Evolutionary conservation across 2,113 vertebrate genomes (phyloP).

Genomic region (Bubalus kerabau): DNA sequence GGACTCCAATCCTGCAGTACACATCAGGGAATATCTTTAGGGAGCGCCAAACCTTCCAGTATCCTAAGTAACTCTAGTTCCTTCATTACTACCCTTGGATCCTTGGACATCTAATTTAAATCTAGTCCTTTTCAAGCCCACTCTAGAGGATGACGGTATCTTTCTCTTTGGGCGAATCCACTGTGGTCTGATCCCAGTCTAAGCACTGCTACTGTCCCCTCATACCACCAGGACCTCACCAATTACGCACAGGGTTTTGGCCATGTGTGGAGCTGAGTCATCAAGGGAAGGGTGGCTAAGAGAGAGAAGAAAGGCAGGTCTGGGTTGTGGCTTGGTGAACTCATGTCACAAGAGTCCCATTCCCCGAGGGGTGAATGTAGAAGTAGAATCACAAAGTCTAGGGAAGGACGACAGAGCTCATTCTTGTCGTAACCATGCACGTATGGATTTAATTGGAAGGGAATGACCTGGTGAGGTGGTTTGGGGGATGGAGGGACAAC

Average conservation of each 20-base stretch:
- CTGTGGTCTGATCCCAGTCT: neutral
- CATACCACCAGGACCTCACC: neutral
- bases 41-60: neutral
- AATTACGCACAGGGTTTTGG: neutral
- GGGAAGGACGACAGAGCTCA: neutral
- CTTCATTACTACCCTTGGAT: neutral
- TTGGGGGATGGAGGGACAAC: neutral
- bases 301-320: neutral
- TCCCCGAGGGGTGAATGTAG: neutral
- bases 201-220: neutral
- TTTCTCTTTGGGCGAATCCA: neutral
- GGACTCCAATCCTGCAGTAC: neutral
- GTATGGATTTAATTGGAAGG: accelerated
- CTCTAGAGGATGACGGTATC: neutral
- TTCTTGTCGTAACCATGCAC: neutral
- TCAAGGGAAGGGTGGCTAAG: neutral
- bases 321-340: neutral
- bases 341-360: neutral
- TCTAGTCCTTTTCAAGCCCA: neutral
- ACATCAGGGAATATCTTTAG: neutral
- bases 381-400: neutral
- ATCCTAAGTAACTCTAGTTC: neutral
- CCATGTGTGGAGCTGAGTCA: neutral
- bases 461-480: neutral
- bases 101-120: neutral